Evolutionary conservation across 2,113 vertebrate species (phyloP).

Genomic region (Poeciliopsis occidentalis): DNA sequence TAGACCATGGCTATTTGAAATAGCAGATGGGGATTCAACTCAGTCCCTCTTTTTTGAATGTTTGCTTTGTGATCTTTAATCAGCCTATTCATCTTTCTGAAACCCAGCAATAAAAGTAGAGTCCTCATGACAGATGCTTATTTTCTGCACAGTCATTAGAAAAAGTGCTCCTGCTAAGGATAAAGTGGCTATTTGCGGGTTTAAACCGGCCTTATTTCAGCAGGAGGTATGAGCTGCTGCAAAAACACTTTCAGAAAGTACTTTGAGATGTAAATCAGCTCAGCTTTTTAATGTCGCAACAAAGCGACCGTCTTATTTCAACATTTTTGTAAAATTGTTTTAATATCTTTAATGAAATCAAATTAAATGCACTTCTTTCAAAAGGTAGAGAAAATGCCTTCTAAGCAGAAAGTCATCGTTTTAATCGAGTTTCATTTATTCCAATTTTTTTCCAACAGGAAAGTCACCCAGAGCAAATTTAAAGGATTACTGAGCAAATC

Average conservation of each 20-base stretch:
- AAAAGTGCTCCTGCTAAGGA: constrained; percentile 45
- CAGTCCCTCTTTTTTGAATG: constrained; percentile 22
- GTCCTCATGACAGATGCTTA: constrained; percentile 44
- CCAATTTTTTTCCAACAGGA: constrained; percentile 15
- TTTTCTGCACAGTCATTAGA: constrained; percentile 54
- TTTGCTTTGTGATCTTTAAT: constrained; percentile 44
- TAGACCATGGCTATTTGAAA: constrained; percentile 16
- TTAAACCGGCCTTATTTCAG: constrained; percentile 43
- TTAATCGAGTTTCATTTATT: constrained; percentile 36
- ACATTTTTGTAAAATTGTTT: not conserved
- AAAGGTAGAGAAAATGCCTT: constrained; percentile 1
- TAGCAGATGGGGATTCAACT: constrained; percentile 19
- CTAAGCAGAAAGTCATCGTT: constrained; percentile 22
- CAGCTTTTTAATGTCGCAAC: constrained; percentile 23
- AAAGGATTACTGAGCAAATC: constrained; percentile 56
- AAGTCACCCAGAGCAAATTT: constrained; percentile 58
- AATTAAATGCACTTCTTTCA: constrained; percentile 9
- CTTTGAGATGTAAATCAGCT: constrained; percentile 49
- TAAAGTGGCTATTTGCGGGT: constrained; percentile 26
- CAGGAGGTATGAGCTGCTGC: constrained; percentile 2
- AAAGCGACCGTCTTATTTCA: constrained; percentile 1
- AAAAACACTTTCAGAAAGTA: constrained; percentile 28
- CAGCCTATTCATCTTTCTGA: constrained; percentile 39
- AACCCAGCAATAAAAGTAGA: constrained; percentile 38
- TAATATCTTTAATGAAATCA: constrained; percentile 3